phyloP scores from a whole-genome alignment of 2,888 invertebrate species.

The Tanypteryx hageni region DNA sequence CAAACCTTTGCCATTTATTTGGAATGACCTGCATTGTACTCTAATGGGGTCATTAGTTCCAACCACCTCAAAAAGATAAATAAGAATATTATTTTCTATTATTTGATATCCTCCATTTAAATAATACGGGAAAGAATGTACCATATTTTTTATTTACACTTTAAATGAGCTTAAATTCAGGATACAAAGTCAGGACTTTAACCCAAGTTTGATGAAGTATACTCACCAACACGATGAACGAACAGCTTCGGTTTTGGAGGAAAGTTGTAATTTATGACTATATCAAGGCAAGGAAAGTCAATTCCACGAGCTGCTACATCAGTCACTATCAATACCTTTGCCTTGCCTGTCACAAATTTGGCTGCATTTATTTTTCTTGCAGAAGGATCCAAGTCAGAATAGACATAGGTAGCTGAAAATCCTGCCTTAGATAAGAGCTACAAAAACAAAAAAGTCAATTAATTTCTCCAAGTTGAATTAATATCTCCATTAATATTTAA shows the following conservation, averaged over 20 bases:
- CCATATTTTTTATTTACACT: too few relatives aligned
- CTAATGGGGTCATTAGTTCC: too few relatives aligned
- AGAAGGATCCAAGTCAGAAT: constrained; percentile 95
- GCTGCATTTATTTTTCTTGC: constrained; percentile 97
- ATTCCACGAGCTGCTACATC: constrained; percentile 99
- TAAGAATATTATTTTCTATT: too few relatives aligned
- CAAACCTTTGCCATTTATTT: too few relatives aligned
- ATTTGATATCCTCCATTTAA: too few relatives aligned
- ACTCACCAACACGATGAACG: constrained; percentile 97
- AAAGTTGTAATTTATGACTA: constrained; percentile 97
- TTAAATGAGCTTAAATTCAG: too few relatives aligned
- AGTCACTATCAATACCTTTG: constrained; percentile 93
- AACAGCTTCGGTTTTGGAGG: constrained; percentile 98
- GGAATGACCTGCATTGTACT: too few relatives aligned
- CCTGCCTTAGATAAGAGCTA: constrained; percentile 85
- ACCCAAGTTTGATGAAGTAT: too few relatives aligned
- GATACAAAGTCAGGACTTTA: too few relatives aligned
- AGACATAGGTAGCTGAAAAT: constrained; percentile 92
- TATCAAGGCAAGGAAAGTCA: constrained; percentile 96
- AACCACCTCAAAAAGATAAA: too few relatives aligned
- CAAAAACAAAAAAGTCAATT: constrained; percentile 69
- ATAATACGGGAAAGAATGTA: too few relatives aligned
- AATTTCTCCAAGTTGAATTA: constrained; percentile 43
- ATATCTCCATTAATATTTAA: neutral
- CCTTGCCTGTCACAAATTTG: constrained; percentile 89